A percentile compares a stretch with the other conserved stretches of the same genome.
These are phyloP conservation scores for Sterna hirundo DNA, from an alignment of 2,113 vertebrate species.

Conservation along the genomic window DNA sequence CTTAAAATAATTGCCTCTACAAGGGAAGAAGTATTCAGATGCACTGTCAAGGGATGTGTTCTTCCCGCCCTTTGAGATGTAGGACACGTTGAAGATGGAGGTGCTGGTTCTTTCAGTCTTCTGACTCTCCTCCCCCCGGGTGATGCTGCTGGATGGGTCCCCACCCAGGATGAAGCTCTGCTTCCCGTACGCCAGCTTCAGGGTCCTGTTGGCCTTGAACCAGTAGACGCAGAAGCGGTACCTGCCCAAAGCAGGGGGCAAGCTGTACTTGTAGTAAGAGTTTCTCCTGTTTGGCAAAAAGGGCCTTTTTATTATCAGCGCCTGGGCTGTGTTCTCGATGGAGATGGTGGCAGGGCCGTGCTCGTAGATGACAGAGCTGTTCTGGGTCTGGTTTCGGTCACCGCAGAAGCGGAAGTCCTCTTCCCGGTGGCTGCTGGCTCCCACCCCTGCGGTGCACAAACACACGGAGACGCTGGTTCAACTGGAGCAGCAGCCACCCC, in stretches of 20 bases:
- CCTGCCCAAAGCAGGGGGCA: conserved; percentile 42
- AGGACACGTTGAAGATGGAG: conserved; percentile 34
- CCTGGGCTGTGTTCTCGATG: conserved; percentile 49
- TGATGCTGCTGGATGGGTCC: background rate
- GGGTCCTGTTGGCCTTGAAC: background rate
- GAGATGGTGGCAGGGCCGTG: background rate
- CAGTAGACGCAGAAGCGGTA: conserved; percentile 79
- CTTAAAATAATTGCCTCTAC: conserved; percentile 36
- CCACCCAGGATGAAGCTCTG: conserved; percentile 42
- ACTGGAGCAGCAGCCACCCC: background rate
- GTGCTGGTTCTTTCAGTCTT: background rate
- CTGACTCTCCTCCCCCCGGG: background rate
- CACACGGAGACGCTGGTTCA: rapidly evolving
- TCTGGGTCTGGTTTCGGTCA: conserved; percentile 69
- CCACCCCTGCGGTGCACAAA: conserved; percentile 11
- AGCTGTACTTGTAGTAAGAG: background rate
- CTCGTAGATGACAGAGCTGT: conserved; percentile 31
- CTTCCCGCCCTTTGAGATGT: background rate
- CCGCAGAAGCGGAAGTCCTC: conserved; percentile 75
- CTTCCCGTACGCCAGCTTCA: conserved; percentile 62
- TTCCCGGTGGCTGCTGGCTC: background rate
- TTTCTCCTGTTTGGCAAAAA: background rate
- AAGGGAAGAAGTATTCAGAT: conserved; percentile 9
- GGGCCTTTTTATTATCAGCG: conserved; percentile 26
- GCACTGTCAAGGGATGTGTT: conserved; percentile 53